phyloP scores from a whole-genome alignment of 2,797 vertebrate genomes.

The Poeciliopsis infans region DNA sequence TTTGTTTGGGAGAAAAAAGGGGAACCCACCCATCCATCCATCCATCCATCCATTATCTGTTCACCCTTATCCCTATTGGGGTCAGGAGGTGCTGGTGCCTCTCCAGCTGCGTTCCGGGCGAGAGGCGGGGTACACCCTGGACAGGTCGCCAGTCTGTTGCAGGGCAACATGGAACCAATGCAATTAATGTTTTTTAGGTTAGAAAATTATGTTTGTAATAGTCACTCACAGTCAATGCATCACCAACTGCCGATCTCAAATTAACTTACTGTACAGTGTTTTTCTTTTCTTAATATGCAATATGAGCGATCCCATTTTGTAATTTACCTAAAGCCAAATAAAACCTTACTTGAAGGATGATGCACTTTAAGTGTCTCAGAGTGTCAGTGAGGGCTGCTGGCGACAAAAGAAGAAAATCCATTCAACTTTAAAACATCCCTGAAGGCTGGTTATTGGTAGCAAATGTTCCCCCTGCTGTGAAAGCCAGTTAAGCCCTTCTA shows the following conservation, averaged over 20 bases:
- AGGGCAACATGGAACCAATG: neutral
- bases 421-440: neutral
- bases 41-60: no score
- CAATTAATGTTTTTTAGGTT: neutral
- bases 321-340: neutral
- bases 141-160: no score
- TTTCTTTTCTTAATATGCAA: neutral
- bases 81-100: no score
- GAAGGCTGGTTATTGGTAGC: neutral
- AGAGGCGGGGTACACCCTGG: no score
- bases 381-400: neutral
- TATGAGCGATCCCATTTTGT: neutral
- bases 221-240: neutral
- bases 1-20: neutral
- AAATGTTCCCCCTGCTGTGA: neutral
- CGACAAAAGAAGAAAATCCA: neutral
- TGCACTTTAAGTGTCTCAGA: neutral
- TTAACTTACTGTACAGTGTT: neutral
- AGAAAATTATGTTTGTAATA: neutral
- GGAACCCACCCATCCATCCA: neutral
- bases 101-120: no score
- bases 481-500: slow-evolving; percentile 38
- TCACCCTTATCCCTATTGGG: no score
- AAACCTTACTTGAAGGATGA: neutral
- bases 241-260: neutral